Base-by-base conservation (phyloP, 2,888 invertebrate genomes). In the Perdita meconis region DNA sequence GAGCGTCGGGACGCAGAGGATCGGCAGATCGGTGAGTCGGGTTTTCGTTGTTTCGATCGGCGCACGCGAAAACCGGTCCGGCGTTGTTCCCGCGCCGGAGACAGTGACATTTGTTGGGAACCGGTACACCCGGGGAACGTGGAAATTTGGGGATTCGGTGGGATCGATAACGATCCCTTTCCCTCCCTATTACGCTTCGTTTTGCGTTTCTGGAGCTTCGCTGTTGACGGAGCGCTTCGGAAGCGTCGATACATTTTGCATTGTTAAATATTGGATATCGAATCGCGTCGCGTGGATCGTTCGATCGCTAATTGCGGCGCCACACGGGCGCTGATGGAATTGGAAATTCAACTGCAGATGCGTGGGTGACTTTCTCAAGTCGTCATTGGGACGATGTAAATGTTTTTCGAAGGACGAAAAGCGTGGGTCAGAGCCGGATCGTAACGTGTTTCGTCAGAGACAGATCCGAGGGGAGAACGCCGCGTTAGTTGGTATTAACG, bases 11-110 rank as follows among this genome's bases (percentile, higher is more conserved):
- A 71, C 57, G 47, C 26, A 42, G 34, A 68, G 59, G 51, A 67
- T 44, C 66, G 79, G 68, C 76, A 56, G 69, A 55, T 69, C 69
- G 70, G 80, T 83, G 55, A 67, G 68, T 64, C 64, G 42, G 59
- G 60, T 56, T 51, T 34, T 44, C 55, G 55, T 63, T 47, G 2
- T 19, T 40, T 66, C 26, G 22, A 24, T 12, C 19, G n/a, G 16
- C 30, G 50, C 16, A 12, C 59, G 73, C 61, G 42, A 66, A 50
- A 76, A 74, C 61, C 75, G 57, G 50, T 67, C 61, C 53, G 13
- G 16, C 0, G 50, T 16, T 34, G 59, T 19, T n/a, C 6, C 53
- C 34, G 16, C 30, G 16, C 47, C 19, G 0, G 19, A 0, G 44
- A 6, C 30, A 26, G 5, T 77, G 77, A 77, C 64, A 69, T 77